Base-by-base conservation (phyloP, 2,113 vertebrate genomes). In the Poeciliopsis turrubarensis region DNA sequence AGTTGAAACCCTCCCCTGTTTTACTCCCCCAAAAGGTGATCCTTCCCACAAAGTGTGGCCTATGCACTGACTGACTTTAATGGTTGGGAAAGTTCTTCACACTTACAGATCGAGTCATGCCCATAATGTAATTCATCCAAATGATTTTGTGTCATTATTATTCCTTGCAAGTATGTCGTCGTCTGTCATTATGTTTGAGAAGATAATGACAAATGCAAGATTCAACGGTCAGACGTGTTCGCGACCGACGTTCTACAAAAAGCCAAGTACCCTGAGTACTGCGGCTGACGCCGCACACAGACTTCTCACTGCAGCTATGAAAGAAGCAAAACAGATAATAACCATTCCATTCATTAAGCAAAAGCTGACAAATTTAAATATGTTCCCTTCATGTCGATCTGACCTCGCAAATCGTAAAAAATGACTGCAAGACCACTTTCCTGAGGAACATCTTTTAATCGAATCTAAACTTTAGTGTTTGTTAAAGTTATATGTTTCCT, bases 391-490 rank as follows among this genome's bases (percentile, higher is more conserved):
- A 3, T 79, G 74, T 73, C 68, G 72, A 17, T 3, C 27, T 12
- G 57, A 75, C 68, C 54, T 66, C 54, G 51, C 47, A 80, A 71
- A 71, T 19, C 4, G 29, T 29, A 29, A 60, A 57, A 77, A 41
- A 17, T 60, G 5, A 13, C 25, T 26, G 13, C 11, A 47, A 60
- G 60, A 2, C 41, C n/a, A 1, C 17, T 47, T 75, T 73, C 32
- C 22, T 39, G 31, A 75, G 63, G 44, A 3, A 47, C 44, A 17
- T 47, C 44, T 47, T 47, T 37, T 47, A 5, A 47, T 17, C 19
- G 15, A 6, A 47, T 47, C 44, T 47, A 19, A 47, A 47, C 44
- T 47, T 47, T 47, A 17, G 44, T 47, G 15, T 47, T 47, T 17
- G 15, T 47, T 6, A 19, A 17, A 47, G 1, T 47, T 19, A 17